Evolutionary conservation across 2,113 vertebrate genomes (phyloP).

Genomic region (Colaptes auratus): DNA sequence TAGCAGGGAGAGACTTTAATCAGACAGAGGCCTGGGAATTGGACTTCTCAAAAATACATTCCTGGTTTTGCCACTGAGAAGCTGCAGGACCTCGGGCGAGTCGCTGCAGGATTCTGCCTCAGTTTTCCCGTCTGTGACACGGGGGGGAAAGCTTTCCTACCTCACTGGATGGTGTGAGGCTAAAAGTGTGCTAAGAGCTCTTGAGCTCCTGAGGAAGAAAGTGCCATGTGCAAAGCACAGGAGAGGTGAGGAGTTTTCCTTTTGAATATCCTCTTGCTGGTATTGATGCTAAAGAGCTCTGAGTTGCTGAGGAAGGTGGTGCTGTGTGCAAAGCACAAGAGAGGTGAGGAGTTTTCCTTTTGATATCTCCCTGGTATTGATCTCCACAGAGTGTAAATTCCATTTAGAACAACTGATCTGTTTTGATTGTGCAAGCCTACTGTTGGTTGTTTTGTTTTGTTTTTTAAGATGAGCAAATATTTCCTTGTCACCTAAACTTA

Average conservation of each 20-base stretch:
- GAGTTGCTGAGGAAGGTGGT: too few relatives aligned
- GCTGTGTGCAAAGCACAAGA: too few relatives aligned
- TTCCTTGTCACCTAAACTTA: background rate
- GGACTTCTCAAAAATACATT: background rate
- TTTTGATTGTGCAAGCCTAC: constrained; percentile 7
- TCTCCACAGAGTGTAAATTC: background rate
- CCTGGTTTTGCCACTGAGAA: constrained; percentile 20
- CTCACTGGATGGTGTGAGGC: constrained; percentile 64
- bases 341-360: too few relatives aligned
- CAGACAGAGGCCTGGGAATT: background rate
- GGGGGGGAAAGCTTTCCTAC: constrained; percentile 39
- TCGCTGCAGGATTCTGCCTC: constrained; percentile 46
- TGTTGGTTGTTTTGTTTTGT: background rate
- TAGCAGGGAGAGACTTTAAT: constrained; percentile 29
- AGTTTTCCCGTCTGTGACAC: constrained; percentile 43
- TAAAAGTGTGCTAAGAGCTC: constrained; percentile 51
- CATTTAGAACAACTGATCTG: background rate
- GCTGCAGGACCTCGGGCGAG: background rate
- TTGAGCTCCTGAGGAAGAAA: constrained; percentile 15
- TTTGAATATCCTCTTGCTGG: background rate
- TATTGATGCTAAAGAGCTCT: background rate
- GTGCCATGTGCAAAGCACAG: constrained; percentile 53
- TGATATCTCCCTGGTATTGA: background rate
- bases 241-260: background rate
- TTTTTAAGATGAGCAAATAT: background rate